Evolutionary conservation across 2,888 invertebrate genomes (phyloP), one percentile per base, ranked within the genome.

Genomic region (Hofmannophila pseudospretella): DNA sequence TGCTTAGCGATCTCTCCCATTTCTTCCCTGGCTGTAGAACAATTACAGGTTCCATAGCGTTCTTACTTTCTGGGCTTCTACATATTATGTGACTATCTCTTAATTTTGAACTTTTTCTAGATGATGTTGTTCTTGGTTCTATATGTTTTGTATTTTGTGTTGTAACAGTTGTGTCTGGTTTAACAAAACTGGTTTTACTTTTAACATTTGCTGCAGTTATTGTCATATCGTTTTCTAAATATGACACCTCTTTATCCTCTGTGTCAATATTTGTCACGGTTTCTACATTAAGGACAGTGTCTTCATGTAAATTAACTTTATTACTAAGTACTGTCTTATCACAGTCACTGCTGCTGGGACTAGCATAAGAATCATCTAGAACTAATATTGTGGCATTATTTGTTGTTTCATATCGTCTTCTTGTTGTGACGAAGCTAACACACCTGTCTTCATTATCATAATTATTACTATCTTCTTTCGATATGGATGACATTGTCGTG

Each of bases 1-100:
- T 88, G 42, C 88, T 89, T 3, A 93, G 58, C 0, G 92, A 91
- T 54, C 92, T 88, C 32, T 90, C 88, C 91, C 92, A 93, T 58
- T 89, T 85, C 59, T 91, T 93, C 0, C 93, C 92, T 7, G 92
- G 89, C 48, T 89, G 89, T 1, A 93, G 64, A 7, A 87, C 71
- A 47, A 90, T 75, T 2, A 49, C 56, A 32, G 63, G 65, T 51
- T 44, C 45, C 20, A 39, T 46, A 20, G 39, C 44, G 22, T 45
- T 46, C 36, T 42, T 47, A 30, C 39, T 48, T 37, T 7, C 11
- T 11, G 27, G 2, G 11, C 11, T n/a, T 23, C n/a, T n/a, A n/a
- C 4, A n/a, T 23, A n/a, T 2, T n/a, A n/a, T 2, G 4, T 7
- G 8, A 22, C 22, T 22, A n/a, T 23, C n/a, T 23, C 3, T 23